Percentiles rank a stretch among this genome's conserved stretches.
Evolutionary conservation across 2,888 invertebrate genomes (phyloP).

Genomic region (Athrips mouffetella): DNA sequence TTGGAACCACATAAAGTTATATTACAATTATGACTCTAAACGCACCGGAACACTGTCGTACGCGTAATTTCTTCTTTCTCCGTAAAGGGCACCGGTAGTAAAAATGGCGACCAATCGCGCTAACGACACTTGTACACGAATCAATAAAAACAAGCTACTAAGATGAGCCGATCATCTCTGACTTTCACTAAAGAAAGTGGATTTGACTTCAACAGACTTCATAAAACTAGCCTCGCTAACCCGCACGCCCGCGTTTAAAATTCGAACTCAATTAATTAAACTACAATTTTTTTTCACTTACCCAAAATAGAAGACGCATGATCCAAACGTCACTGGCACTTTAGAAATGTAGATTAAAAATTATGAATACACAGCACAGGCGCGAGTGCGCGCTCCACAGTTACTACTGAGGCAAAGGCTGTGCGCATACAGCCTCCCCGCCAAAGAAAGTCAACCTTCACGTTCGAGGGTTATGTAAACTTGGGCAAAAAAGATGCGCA

Average conservation of each 20-base stretch:
- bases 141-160: slow-evolving; percentile 49
- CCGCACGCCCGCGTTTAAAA: slow-evolving; percentile 21
- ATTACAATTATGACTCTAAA: slow-evolving; percentile 7
- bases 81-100: slow-evolving; percentile 17
- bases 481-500: slow-evolving; percentile 47
- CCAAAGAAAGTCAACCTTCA: slow-evolving; percentile 70
- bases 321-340: slow-evolving; percentile 63
- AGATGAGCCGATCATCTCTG: slow-evolving; percentile 45
- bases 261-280: slow-evolving; percentile 23
- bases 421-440: slow-evolving; percentile 54
- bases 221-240: slow-evolving; percentile 26
- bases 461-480: slow-evolving; percentile 70
- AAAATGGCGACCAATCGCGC: slow-evolving; percentile 31
- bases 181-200: slow-evolving; percentile 65
- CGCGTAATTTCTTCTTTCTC: slow-evolving; percentile 11
- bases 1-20: background rate
- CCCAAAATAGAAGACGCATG: slow-evolving; percentile 73
- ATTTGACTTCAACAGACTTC: slow-evolving; percentile 6
- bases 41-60: slow-evolving; percentile 5
- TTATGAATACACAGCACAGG: slow-evolving; percentile 59
- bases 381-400: slow-evolving; percentile 64
- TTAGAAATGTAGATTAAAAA: slow-evolving; percentile 45
- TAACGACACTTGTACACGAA: slow-evolving; percentile 36
- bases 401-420: slow-evolving; percentile 53
- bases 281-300: slow-evolving; percentile 35